Percentiles rank a stretch among this genome's conserved stretches.
These are phyloP conservation scores for Drosophila imparisetae DNA, from an alignment of 2,888 invertebrate species.

Conservation along the genomic window DNA sequence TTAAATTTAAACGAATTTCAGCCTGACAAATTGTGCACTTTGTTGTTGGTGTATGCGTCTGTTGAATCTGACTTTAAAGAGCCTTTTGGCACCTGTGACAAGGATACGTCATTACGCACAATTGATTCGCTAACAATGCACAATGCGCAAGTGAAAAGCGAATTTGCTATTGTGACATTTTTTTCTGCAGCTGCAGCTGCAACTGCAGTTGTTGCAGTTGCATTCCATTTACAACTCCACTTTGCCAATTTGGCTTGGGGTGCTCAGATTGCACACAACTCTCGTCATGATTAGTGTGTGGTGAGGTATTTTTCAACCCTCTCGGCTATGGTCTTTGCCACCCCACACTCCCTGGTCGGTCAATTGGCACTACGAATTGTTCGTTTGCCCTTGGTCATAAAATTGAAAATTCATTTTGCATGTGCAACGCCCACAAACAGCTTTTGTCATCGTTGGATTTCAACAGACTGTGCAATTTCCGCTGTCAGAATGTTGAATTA, in stretches of 20 bases:
- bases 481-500: slow-evolving; percentile 9
- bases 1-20: background rate
- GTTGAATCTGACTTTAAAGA: slow-evolving; percentile 1
- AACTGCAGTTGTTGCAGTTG: slow-evolving; percentile 5
- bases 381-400: slow-evolving; percentile 30
- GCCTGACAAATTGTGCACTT: background rate
- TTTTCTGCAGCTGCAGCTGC: slow-evolving; percentile 5
- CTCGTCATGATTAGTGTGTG: slow-evolving; percentile 42
- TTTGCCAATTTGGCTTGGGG: slow-evolving; percentile 17
- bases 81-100: slow-evolving; percentile 23
- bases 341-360: slow-evolving; percentile 2
- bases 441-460: slow-evolving; percentile 25
- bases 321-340: background rate
- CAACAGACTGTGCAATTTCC: slow-evolving; percentile 44
- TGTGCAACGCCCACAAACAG: slow-evolving; percentile 24
- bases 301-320: background rate
- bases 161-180: background rate
- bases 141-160: slow-evolving; percentile 1
- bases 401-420: slow-evolving; percentile 46
- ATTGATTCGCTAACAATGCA: slow-evolving; percentile 26
- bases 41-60: background rate
- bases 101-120: slow-evolving; percentile 30
- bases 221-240: slow-evolving; percentile 1
- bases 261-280: slow-evolving; percentile 15
- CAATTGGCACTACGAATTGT: slow-evolving; percentile 23